A percentile compares a stretch with the other conserved stretches of the same genome.
phyloP scores from a whole-genome alignment of 2,797 vertebrate genomes.

The Pangasius krempfi region DNA sequence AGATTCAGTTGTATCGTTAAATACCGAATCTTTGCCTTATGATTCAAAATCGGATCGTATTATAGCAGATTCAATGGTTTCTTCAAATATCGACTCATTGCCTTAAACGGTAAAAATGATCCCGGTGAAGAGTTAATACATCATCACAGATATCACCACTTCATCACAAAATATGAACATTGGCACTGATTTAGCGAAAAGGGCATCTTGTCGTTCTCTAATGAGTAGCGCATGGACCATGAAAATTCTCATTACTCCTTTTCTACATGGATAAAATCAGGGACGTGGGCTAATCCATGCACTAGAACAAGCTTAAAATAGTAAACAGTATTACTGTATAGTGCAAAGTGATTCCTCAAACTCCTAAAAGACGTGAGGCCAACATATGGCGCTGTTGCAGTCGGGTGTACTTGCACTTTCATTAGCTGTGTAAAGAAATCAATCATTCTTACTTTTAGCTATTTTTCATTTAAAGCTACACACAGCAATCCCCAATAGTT shows the following conservation, averaged over 20 bases:
- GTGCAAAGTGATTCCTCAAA: neutral
- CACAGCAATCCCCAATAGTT: neutral
- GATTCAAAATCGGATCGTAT: neutral
- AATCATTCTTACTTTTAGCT: neutral
- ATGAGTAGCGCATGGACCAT: neutral
- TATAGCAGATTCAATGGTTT: neutral
- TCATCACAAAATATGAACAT: neutral
- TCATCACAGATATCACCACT: neutral
- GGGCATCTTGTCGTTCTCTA: neutral
- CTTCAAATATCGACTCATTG: neutral
- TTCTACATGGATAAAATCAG: neutral
- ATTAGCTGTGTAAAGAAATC: neutral
- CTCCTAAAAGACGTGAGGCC: neutral
- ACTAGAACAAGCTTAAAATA: neutral
- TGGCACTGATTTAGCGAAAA: neutral
- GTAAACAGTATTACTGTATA: neutral
- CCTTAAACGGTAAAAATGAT: neutral
- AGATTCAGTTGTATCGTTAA: neutral
- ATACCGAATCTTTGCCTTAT: neutral
- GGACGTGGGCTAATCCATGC: neutral
- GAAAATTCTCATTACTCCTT: neutral
- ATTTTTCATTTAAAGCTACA: neutral
- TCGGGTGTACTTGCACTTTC: neutral
- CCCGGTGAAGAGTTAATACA: neutral
- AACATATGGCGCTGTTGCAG: neutral